A percentile compares a stretch with the other conserved stretches of the same genome.
Evolutionary conservation across 1,140 invertebrate species (phyloP).

Genomic region (Littorina saxatilis): DNA sequence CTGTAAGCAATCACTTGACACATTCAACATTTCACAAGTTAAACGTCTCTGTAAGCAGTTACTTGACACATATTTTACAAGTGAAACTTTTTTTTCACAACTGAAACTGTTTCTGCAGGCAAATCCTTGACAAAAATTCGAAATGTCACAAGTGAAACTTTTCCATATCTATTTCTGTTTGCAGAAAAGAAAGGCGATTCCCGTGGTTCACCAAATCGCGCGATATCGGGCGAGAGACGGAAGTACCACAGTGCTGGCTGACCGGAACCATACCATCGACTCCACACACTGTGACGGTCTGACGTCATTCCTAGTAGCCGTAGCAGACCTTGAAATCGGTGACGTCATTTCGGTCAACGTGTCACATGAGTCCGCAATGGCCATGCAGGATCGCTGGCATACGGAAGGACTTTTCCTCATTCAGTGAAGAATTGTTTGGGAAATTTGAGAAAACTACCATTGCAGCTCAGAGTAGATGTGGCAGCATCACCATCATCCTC

Average conservation of each 20-base stretch:
- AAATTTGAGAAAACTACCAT: no score
- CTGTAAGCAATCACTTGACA: no score
- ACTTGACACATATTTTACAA: no score
- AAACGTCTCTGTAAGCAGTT: no score
- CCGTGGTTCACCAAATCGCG: neutral
- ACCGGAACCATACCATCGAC: neutral
- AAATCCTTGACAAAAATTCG: no score
- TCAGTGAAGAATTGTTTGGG: neutral
- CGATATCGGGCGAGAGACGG: neutral
- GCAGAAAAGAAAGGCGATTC: neutral
- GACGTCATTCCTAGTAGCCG: neutral
- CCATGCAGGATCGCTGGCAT: slow-evolving; percentile 3
- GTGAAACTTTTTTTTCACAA: no score
- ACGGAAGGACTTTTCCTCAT: neutral
- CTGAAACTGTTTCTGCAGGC: no score
- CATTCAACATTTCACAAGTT: no score
- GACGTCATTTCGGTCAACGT: neutral
- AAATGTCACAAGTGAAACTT: no score
- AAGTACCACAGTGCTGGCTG: neutral
- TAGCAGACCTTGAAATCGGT: neutral
- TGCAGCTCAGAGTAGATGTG: no score
- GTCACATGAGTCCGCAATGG: neutral
- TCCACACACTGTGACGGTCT: neutral
- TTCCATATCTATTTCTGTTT: no score
- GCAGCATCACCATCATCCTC: no score